Base-by-base conservation (phyloP, 2,113 vertebrate genomes). In the Lamprotornis superbus region DNA sequence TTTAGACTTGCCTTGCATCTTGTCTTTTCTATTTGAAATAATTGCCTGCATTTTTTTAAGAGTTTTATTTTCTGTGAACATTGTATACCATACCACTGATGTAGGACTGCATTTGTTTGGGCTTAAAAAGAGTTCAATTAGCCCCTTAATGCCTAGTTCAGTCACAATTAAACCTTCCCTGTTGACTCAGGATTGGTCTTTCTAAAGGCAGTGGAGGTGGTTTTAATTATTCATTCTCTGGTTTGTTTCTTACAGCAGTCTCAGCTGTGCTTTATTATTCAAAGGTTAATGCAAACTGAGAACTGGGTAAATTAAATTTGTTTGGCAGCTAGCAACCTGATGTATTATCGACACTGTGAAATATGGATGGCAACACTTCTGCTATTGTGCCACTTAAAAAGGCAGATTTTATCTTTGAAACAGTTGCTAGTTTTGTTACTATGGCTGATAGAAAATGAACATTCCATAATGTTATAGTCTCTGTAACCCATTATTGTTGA, bases 221-320 rank as follows among this genome's bases (percentile, higher is more conserved):
- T 97, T 98, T 98, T 97, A 98, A 98, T 98, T 98, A 98, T 98
- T 98, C 96, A 97, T 97, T 97, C 92, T 90, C 96, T 65, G 46
- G 97, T 97, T 98, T 98, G 96, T 97, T 95, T 98, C 98, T 98
- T 98, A 97, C 79, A 96, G 96, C 97, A 96, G 96, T 96, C 97
- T 97, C 97, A 98, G 97, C 97, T 98, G 97, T 96, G 96, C 96
- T 97, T 98, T 97, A 97, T 98, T 98, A 97, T 98, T 97, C 97
- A 98, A 97, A 98, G 97, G 96, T 98, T 98, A 98, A 98, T 97
- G 96, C 97, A 98, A 95, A 97, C 95, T 82, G 94, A 97, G 94
- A 97, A 96, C 90, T 96, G 96, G 94, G 91, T 96, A 97, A 97
- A 97, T 98, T 97, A 97, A 98, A 97, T 97, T 96, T 91, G 95